Evolutionary conservation across 2,113 vertebrate species (phyloP).

Genomic region (Erythrocercus mccallii): DNA sequence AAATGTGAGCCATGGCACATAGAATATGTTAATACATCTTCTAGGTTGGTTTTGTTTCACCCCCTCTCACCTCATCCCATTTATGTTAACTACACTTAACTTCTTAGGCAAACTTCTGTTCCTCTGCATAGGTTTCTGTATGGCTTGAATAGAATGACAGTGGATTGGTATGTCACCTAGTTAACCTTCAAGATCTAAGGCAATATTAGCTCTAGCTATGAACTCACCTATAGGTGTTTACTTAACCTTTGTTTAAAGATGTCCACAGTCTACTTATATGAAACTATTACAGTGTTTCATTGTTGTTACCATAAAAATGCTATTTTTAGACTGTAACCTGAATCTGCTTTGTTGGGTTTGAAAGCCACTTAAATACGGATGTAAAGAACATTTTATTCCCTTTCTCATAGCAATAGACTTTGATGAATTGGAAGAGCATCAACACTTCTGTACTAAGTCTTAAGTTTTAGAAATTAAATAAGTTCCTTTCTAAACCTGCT

Average conservation of each 20-base stretch:
- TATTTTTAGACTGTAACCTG: not conserved
- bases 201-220: not conserved
- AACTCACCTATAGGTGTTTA: not conserved
- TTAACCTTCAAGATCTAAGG: not conserved
- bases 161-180: not conserved
- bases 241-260: not conserved
- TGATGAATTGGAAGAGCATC: not conserved
- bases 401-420: not conserved
- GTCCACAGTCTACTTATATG: too few species aligned
- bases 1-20: not conserved
- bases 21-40: not conserved
- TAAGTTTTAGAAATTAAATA: not conserved
- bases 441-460: not conserved
- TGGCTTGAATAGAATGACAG: not conserved
- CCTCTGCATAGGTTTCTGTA: not conserved
- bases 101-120: not conserved
- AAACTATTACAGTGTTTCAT: not conserved
- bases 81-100: not conserved
- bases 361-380: not conserved
- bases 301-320: not conserved
- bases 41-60: not conserved
- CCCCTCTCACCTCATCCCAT: too few species aligned
- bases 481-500: rapidly evolving
- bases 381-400: not conserved
- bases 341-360: not conserved